A percentile compares a stretch with the other conserved stretches of the same genome.
Conservation (phyloP, 2,888 invertebrate species). For the Leptogaster cylindrica region DNA sequence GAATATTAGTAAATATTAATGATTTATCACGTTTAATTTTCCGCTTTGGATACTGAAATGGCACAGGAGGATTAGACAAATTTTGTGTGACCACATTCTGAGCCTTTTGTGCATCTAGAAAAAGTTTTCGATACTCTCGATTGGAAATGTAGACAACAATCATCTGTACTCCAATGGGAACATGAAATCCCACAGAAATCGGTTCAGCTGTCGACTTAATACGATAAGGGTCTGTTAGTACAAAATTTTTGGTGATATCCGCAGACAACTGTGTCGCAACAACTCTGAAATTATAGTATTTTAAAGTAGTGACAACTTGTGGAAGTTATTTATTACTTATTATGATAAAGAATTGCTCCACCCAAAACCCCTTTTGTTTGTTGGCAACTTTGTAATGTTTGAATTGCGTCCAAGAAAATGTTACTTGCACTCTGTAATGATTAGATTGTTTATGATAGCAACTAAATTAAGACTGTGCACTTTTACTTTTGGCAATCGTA, state of each 20-base stretch:
- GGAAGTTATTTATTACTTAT: slow-evolving; percentile 70
- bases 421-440: slow-evolving; percentile 79
- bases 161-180: slow-evolving; percentile 82
- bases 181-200: slow-evolving; percentile 69
- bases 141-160: slow-evolving; percentile 76
- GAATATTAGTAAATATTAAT: slow-evolving; percentile 80
- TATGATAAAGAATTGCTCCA: slow-evolving; percentile 85
- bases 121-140: slow-evolving; percentile 67
- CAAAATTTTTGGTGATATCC: slow-evolving; percentile 77
- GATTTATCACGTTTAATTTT: slow-evolving; percentile 80
- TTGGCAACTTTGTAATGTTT: slow-evolving; percentile 84
- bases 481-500: slow-evolving; percentile 79
- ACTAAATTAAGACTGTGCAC: slow-evolving; percentile 7
- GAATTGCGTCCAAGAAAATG: slow-evolving; percentile 85
- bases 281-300: slow-evolving; percentile 66
- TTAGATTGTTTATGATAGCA: slow-evolving; percentile 5
- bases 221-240: slow-evolving; percentile 82
- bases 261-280: slow-evolving; percentile 79
- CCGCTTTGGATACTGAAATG: slow-evolving; percentile 58
- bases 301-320: neutral
- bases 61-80: slow-evolving; percentile 50
- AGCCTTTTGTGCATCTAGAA: slow-evolving; percentile 61
- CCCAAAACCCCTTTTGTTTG: slow-evolving; percentile 80
- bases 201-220: slow-evolving; percentile 82
- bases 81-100: slow-evolving; percentile 59